Evolutionary conservation across 1,140 invertebrate species (phyloP).

Genomic region (Spodoptera litura): DNA sequence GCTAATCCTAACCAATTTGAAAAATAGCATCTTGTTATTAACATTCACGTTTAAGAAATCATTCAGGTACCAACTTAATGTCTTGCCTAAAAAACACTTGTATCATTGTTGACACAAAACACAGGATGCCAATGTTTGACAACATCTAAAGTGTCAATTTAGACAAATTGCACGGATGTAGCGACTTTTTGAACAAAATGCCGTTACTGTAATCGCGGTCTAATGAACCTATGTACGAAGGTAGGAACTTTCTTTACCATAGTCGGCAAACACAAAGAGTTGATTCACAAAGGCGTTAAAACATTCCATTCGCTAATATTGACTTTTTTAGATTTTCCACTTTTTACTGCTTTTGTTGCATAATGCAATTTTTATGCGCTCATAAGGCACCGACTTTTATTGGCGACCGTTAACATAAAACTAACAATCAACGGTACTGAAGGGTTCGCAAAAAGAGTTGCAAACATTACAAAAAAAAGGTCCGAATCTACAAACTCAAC

Average conservation of each 20-base stretch:
- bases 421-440: conserved; percentile 57
- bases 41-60: not conserved
- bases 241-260: conserved; percentile 12
- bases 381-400: conserved; percentile 58
- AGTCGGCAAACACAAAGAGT: conserved; percentile 15
- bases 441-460: conserved; percentile 75
- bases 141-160: conserved; percentile 27
- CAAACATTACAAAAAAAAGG: conserved; percentile 66
- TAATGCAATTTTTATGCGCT: conserved; percentile 31
- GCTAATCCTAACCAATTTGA: no score
- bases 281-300: conserved; percentile 29
- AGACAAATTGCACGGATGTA: conserved; percentile 36
- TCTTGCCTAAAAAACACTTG: conserved; percentile 7
- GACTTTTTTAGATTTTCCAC: conserved; percentile 11
- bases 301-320: conserved; percentile 33
- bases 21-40: no score
- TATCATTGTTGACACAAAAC: conserved; percentile 31
- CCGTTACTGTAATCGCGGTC: conserved; percentile 17
- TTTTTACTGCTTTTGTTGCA: conserved; percentile 26
- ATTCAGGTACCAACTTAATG: conserved; percentile 10
- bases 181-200: conserved; percentile 21
- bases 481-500: conserved; percentile 54
- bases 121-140: conserved; percentile 28
- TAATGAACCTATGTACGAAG: not conserved
- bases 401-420: conserved; percentile 51